Evolutionary conservation across 1,140 invertebrate species (phyloP), one percentile per base, ranked within the genome.

Genomic region (Drosophila lacteicornis): DNA sequence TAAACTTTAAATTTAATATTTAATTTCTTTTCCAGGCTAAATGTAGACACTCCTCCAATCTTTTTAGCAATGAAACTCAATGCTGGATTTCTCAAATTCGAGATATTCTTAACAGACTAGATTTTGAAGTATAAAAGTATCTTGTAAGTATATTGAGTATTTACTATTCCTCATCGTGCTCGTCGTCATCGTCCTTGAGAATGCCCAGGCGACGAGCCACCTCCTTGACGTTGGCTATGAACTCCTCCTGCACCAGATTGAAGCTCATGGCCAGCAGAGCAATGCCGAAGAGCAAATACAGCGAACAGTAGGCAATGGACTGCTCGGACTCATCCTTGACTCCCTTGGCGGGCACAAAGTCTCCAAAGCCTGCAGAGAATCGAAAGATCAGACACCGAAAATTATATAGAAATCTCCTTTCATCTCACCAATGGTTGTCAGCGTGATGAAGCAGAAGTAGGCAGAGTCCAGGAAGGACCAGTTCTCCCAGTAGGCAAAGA

Each of bases 231-330:
- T 97, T 96, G 53, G 95, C 97, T 74, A 98, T 97, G 5, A 98
- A 97, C 92, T 98, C 97, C 91, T 98, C 97, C 93, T 98, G 97
- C 22, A 99, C 98, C 75, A 99, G 94, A 94, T 99, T 99, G 93
- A 99, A 99, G 88, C 98, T 98, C 99, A 99, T 99, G 22, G 98
- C 98, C 57, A 99, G 93, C 33, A 99, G 94, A 0, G 99, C 98
- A 92, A 99, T 99, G 8, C 99, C 99, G 92, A 98, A 98, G 13
- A 99, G 94, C 62, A 99, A 94, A 94, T 99, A 99, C 49, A 99
- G 92, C 0, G 97, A 98, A 87, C 97, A 98, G 19, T 99, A 95
- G 0, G 98, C 97, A 70, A 99, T 98, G 43, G 97, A 96, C 71
- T 96, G 94, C 76, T 96, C 94, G 0, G 95, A 96, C 50, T 96